Percentiles rank a stretch among this genome's conserved stretches.
Evolutionary conservation across 2,113 vertebrate genomes (phyloP).

Genomic region (Ammodytes marinus): DNA sequence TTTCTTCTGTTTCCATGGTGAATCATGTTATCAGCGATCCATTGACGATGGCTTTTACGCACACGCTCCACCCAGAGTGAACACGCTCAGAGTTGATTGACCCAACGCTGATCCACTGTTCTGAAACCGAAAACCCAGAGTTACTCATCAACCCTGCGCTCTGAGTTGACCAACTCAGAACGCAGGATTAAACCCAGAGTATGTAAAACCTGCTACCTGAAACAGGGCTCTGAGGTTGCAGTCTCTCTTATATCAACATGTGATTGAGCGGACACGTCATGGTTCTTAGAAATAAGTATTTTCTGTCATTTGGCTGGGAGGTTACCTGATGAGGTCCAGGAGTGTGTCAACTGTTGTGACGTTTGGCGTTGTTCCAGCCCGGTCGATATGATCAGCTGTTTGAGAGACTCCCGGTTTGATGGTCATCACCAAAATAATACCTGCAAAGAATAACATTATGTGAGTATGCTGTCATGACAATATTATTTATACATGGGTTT

Average conservation of each 20-base stretch:
- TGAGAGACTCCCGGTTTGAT: slow-evolving; percentile 96
- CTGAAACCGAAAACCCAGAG: too few species aligned
- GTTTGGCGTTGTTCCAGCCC: slow-evolving; percentile 90
- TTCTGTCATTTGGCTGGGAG: accelerated
- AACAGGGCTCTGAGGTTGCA: not conserved
- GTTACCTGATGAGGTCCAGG: slow-evolving; percentile 95
- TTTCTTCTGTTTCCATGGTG: too few species aligned
- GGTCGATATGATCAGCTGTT: slow-evolving; percentile 88
- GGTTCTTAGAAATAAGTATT: not conserved
- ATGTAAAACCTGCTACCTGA: too few species aligned
- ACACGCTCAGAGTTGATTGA: too few species aligned
- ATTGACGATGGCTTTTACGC: too few species aligned
- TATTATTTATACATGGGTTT: not conserved
- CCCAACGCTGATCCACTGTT: too few species aligned
- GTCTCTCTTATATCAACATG: not conserved
- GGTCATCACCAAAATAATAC: slow-evolving; percentile 93
- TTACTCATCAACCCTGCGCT: too few species aligned
- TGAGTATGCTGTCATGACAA: not conserved
- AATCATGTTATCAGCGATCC: too few species aligned
- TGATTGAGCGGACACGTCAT: not conserved
- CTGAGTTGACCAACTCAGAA: too few species aligned
- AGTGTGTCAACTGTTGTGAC: slow-evolving; percentile 94
- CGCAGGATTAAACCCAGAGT: too few species aligned
- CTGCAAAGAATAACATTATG: slow-evolving; percentile 73
- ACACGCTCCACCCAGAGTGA: too few species aligned